Evolutionary conservation across 2,797 vertebrate species (phyloP), one percentile per base, ranked within the genome.

Genomic region (Ispidina picta): DNA sequence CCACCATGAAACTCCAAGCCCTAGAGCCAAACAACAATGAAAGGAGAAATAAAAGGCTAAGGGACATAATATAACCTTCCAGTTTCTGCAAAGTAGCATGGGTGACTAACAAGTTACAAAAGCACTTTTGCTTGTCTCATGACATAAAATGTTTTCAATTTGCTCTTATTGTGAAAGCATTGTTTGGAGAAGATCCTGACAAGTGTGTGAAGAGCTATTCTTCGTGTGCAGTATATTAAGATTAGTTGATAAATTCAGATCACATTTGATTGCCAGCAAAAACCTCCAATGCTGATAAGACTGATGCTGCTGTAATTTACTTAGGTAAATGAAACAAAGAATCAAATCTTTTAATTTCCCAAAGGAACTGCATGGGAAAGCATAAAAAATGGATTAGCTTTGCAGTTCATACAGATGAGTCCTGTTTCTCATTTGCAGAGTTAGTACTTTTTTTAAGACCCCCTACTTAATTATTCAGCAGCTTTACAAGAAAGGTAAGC

Each of bases 261-360:
- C 72, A 54, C n/a, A 76, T 63, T 80, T 71, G 71, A 92, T 81
- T 86, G 63, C 52, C 75, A 90, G 75, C 44, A 90, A 85, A 91
- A 64, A 4, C 17, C 39, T 80, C 43, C 56, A 64, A 2, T n/a
- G 48, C 37, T 73, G 65, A 10, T 85, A 66, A 83, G 33, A 73
- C 20, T 66, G 76, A 69, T 77, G 83, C 52, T 79, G 35, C 48
- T 80, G 59, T 93, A 88, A 94, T 93, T 93, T 92, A 78, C 62
- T 86, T 74, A 77, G 87, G 78, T 80, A 94, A 94, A 95, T 68
- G 56, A 85, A 87, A 78, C 26, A 71, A 86, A 86, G 56, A 92
- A 83, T 74, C 35, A 90, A 82, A 77, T 66, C 66, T 70, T 59
- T 71, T 86, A 41, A 86, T 92, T 96, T 95, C 82, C 83, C 60